Evolutionary conservation across 2,113 vertebrate species (phyloP).

Genomic region (Oreochromis aureus): DNA sequence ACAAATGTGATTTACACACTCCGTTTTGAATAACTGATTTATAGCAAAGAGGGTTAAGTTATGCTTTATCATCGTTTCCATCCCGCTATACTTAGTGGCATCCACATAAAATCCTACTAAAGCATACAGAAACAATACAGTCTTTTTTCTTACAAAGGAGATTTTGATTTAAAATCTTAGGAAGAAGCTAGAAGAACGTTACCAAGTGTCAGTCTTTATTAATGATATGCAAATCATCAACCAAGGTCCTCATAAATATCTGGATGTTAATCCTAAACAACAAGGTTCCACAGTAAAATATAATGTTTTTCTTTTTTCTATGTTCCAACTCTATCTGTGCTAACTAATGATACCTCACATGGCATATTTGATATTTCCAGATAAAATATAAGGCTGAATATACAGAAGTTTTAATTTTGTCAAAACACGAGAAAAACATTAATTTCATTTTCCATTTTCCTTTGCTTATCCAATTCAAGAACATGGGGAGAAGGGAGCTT

Average conservation of each 20-base stretch:
- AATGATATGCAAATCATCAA: not conserved
- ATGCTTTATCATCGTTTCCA: not conserved
- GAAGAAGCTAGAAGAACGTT: not conserved
- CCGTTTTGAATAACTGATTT: not conserved
- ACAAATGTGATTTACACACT: not conserved
- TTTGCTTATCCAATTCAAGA: too few species aligned
- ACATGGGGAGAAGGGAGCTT: too few species aligned
- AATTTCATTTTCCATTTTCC: too few species aligned
- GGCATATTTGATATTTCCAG: too few species aligned
- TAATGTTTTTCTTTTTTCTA: not conserved
- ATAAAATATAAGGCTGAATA: too few species aligned
- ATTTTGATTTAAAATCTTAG: not conserved
- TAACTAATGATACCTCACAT: too few species aligned
- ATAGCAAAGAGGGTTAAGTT: not conserved
- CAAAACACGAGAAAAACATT: too few species aligned
- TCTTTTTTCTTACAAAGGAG: not conserved
- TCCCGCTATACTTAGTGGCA: not conserved
- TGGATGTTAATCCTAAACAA: not conserved
- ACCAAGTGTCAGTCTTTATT: not conserved
- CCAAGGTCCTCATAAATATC: not conserved
- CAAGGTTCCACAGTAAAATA: not conserved
- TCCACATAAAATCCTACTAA: not conserved
- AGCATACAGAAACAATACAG: not conserved
- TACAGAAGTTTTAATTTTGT: too few species aligned
- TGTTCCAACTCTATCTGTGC: too few species aligned